Evolutionary conservation across 2,797 vertebrate genomes (phyloP).

Genomic region (Parauchenoglanis punctatus): DNA sequence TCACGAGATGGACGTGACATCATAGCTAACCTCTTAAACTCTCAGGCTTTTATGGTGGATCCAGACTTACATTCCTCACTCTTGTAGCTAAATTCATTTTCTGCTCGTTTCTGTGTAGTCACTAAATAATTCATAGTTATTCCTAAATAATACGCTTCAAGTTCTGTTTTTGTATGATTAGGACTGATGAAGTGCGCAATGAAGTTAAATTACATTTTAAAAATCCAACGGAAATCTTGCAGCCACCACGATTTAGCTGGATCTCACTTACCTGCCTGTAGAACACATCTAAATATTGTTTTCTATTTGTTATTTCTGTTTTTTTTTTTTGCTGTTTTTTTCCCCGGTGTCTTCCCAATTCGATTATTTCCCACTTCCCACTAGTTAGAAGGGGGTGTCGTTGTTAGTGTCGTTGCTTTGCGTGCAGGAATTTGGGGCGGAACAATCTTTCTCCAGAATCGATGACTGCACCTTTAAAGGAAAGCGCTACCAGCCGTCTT

Average conservation of each 20-base stretch:
- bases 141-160: not conserved
- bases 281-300: not conserved
- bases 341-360: not conserved
- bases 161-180: constrained; percentile 1
- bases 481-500: not conserved
- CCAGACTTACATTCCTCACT: not conserved
- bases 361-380: not conserved
- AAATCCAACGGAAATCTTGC: not conserved
- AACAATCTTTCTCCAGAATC: no score
- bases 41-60: not conserved
- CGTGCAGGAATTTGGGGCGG: no score
- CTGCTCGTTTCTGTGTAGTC: not conserved
- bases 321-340: not conserved
- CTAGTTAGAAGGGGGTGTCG: no score
- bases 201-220: constrained; percentile 22
- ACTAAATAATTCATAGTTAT: not conserved
- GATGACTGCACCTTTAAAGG: no score
- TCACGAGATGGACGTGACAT: not conserved
- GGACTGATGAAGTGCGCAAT: constrained; percentile 27
- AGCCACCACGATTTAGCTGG: not conserved
- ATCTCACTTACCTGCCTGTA: constrained; percentile 4
- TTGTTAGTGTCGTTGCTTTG: no score
- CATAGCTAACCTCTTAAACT: not conserved
- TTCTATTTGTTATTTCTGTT: not conserved
- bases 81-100: not conserved